Evolutionary conservation across 2,113 vertebrate genomes (phyloP).

Genomic region (Clarias magur): DNA sequence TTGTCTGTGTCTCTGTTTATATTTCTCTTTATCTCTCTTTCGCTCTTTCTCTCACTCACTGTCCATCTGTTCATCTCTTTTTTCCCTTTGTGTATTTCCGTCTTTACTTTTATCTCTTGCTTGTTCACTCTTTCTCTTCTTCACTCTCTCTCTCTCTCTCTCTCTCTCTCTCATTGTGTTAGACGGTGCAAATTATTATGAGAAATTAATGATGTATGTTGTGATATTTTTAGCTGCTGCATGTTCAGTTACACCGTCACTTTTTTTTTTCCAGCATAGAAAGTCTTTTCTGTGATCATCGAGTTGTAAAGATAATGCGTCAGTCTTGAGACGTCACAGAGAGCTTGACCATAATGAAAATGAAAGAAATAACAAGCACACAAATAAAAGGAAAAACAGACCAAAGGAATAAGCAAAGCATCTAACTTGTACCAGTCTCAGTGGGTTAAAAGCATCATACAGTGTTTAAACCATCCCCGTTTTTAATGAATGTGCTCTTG

Average conservation of each 20-base stretch:
- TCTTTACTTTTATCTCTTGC: not conserved
- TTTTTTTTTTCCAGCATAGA: not conserved
- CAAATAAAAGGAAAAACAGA: not conserved
- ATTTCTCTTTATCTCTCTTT: not conserved
- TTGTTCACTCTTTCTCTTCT: not conserved
- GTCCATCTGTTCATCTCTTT: too few relatives aligned
- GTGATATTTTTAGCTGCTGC: not conserved
- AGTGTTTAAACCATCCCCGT: not conserved
- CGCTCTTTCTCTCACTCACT: not conserved
- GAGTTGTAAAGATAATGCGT: not conserved
- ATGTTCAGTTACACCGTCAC: not conserved
- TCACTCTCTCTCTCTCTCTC: not conserved
- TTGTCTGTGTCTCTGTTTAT: not conserved
- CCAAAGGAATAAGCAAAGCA: not conserved
- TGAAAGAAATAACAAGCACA: not conserved
- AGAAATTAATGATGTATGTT: constrained; percentile 21
- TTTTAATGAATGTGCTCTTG: not conserved
- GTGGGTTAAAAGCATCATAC: not conserved
- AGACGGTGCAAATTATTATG: not conserved
- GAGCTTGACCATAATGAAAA: too few relatives aligned
- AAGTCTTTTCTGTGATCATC: too few relatives aligned
- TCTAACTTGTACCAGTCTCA: not conserved
- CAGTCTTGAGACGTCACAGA: not conserved
- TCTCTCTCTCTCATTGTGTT: not conserved
- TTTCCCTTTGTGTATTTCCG: not conserved